A percentile compares a stretch with the other conserved stretches of the same genome.
Evolutionary conservation across 2,888 invertebrate species (phyloP).

Genomic region (Caradrina clavipalpis): DNA sequence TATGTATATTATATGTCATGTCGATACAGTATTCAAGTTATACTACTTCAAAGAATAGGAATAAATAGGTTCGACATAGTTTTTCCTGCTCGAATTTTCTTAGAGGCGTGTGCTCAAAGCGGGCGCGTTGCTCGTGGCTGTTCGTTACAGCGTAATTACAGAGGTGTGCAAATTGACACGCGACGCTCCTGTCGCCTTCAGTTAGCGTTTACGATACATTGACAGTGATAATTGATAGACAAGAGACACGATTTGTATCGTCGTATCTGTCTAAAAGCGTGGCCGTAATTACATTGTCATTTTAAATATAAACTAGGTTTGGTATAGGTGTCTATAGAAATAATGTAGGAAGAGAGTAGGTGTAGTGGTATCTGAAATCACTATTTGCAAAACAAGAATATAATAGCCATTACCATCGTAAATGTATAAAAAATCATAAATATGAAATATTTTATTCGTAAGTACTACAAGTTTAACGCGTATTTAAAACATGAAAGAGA

Average conservation of each 20-base stretch:
- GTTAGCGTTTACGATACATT: constrained; percentile 17
- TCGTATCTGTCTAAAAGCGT: no score
- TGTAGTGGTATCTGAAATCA: constrained; percentile 4
- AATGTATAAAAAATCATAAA: constrained; percentile 29
- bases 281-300: no score
- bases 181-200: constrained; percentile 25
- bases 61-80: neutral
- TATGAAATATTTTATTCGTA: constrained; percentile 47
- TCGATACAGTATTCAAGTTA: neutral
- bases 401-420: constrained; percentile 19
- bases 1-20: neutral
- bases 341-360: neutral
- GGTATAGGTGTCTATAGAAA: no score
- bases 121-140: neutral
- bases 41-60: no score
- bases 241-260: no score
- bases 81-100: constrained; percentile 4
- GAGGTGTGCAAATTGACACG: constrained; percentile 37
- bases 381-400: constrained; percentile 15
- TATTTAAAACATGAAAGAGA: constrained; percentile 38
- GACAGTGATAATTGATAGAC: neutral
- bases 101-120: neutral
- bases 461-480: constrained; percentile 24
- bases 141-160: constrained; percentile 29
- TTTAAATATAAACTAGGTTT: no score